Conservation (phyloP, 1,140 invertebrate species). For the Pogonomyrmex barbatus region DNA sequence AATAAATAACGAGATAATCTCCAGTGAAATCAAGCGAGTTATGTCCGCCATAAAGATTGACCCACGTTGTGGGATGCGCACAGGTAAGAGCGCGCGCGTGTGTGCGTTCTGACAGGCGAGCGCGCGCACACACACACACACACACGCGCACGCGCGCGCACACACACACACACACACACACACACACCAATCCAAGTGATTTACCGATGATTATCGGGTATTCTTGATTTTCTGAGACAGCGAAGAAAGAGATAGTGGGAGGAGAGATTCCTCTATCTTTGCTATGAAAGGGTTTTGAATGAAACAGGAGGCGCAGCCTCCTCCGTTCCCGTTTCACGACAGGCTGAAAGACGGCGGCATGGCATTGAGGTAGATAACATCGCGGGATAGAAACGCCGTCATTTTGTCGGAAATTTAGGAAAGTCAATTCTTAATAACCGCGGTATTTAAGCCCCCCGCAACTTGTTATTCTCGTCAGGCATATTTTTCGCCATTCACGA, state of each 20-base stretch:
- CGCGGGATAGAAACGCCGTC: slow-evolving; percentile 32
- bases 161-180: neutral
- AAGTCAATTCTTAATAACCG: slow-evolving; percentile 57
- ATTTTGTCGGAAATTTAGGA: slow-evolving; percentile 45
- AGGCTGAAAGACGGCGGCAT: slow-evolving; percentile 49
- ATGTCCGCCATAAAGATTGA: slow-evolving; percentile 84
- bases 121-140: no score
- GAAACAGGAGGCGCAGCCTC: slow-evolving; percentile 53
- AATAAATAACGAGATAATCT: slow-evolving; percentile 86
- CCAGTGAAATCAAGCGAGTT: slow-evolving; percentile 85
- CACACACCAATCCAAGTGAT: slow-evolving; percentile 70
- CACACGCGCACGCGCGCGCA: no score
- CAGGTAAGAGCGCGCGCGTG: slow-evolving; percentile 60
- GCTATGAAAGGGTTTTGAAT: slow-evolving; percentile 43
- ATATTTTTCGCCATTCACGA: slow-evolving; percentile 22
- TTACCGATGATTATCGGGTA: slow-evolving; percentile 82
- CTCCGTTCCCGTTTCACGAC: slow-evolving; percentile 59
- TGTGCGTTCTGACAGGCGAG: neutral
- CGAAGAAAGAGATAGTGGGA: slow-evolving; percentile 14
- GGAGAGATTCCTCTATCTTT: neutral
- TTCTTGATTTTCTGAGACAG: slow-evolving; percentile 80
- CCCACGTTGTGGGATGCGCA: slow-evolving; percentile 64
- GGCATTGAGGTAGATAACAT: slow-evolving; percentile 49
- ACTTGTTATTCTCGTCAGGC: slow-evolving; percentile 13
- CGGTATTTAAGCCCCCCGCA: slow-evolving; percentile 29